Conservation (phyloP, 2,888 invertebrate species). For the Drosophila aldrichi region DNA sequence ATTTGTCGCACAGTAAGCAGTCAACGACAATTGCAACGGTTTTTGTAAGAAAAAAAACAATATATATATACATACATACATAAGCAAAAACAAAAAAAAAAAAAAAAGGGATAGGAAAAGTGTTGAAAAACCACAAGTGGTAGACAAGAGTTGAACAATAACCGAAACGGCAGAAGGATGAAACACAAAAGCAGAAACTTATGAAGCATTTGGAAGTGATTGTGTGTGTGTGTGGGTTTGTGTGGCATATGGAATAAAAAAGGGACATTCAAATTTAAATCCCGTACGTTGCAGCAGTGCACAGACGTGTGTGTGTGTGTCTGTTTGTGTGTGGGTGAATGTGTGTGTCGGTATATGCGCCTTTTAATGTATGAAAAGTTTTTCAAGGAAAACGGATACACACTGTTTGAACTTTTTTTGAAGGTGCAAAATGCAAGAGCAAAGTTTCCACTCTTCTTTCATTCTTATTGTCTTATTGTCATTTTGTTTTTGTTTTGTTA, state of each 20-base stretch:
- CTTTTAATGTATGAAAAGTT: constrained; percentile 62
- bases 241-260: constrained; percentile 52
- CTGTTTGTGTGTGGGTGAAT: constrained; percentile 12
- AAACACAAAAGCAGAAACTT: constrained; percentile 9
- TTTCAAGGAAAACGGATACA: constrained; percentile 82
- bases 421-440: constrained; percentile 74
- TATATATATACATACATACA: background rate
- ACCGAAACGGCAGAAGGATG: constrained; percentile 28
- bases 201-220: constrained; percentile 7
- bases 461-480: constrained; percentile 10
- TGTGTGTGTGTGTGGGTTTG: constrained; percentile 3
- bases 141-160: constrained; percentile 44
- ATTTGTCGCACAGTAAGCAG: constrained; percentile 65
- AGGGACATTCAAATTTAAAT: constrained; percentile 43
- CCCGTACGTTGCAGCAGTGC: constrained; percentile 58
- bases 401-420: constrained; percentile 70
- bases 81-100: constrained; percentile 24
- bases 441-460: constrained; percentile 19
- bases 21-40: constrained; percentile 47
- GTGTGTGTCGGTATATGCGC: constrained; percentile 37
- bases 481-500: constrained; percentile 37
- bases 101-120: constrained; percentile 22
- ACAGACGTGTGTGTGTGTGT: constrained; percentile 16
- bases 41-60: constrained; percentile 13
- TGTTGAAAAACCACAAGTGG: constrained; percentile 71